Conservation (phyloP, 2,888 invertebrate species). For the Metallyticus violacea region DNA sequence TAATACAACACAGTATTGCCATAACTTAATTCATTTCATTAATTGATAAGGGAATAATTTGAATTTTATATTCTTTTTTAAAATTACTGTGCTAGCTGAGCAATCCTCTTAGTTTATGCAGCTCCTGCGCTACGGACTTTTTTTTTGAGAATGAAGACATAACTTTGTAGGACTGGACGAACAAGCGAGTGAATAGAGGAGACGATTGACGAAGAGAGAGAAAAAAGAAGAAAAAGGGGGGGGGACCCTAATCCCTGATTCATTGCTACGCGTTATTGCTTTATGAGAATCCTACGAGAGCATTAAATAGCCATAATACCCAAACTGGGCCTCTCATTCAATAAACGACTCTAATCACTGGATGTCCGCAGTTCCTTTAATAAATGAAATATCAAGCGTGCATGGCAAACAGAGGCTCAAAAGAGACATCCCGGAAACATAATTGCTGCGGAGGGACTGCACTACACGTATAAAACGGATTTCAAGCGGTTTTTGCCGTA, state of each 20-base stretch:
- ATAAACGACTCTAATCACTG: neutral
- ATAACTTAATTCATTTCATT: too few species aligned
- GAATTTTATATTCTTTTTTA: too few species aligned
- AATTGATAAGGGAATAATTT: too few species aligned
- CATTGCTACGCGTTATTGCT: neutral
- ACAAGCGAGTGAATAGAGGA: too few species aligned
- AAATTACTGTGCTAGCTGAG: too few species aligned
- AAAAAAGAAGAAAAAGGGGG: neutral
- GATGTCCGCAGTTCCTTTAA: neutral
- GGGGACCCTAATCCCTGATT: neutral
- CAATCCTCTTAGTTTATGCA: too few species aligned
- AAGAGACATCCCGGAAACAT: neutral
- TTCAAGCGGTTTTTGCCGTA: neutral
- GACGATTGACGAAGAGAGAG: neutral
- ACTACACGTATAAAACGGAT: neutral
- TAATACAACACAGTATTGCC: too few species aligned
- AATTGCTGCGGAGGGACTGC: neutral
- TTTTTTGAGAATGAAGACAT: too few species aligned
- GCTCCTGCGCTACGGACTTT: too few species aligned
- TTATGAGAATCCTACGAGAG: neutral
- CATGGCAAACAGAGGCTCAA: neutral
- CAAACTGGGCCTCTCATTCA: neutral
- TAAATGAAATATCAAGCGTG: neutral
- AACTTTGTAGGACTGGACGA: too few species aligned
- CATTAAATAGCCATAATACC: neutral